phyloP scores from a whole-genome alignment of 2,113 vertebrate genomes.

The Myotis yumanensis region DNA sequence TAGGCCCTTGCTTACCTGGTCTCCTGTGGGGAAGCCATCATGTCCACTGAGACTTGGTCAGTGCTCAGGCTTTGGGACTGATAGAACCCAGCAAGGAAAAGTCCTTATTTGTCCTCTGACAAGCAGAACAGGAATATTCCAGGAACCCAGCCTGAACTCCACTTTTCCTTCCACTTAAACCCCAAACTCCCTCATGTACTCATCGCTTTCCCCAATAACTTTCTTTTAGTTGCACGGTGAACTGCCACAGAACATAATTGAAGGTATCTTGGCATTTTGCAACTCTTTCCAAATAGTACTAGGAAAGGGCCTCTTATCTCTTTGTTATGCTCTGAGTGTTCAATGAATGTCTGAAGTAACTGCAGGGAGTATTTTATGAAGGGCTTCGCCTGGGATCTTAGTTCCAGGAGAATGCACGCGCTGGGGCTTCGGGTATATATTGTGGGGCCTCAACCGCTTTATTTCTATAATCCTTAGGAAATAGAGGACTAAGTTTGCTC shows the following conservation, averaged over 20 bases:
- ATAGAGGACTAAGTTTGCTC: neutral
- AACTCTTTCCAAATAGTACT: neutral
- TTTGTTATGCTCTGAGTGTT: neutral
- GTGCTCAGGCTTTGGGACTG: too few species aligned
- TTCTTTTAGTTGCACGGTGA: neutral
- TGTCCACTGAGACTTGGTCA: neutral
- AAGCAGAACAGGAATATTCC: neutral
- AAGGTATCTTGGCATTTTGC: neutral
- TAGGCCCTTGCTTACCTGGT: too few species aligned
- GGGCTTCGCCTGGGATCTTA: neutral
- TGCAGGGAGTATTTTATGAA: neutral
- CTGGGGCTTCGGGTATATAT: neutral
- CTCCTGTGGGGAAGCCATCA: too few species aligned
- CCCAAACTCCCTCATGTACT: neutral
- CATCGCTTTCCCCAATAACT: neutral
- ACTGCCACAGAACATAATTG: neutral
- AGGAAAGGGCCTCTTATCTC: neutral
- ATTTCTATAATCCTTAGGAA: neutral
- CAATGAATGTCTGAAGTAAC: neutral
- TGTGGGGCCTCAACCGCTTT: neutral
- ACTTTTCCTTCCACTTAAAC: neutral
- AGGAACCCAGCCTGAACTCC: neutral
- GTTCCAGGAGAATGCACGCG: neutral
- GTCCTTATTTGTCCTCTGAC: neutral
- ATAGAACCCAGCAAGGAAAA: neutral